Evolutionary conservation across 2,797 vertebrate species (phyloP).

Genomic region (Protonibea diacanthus): DNA sequence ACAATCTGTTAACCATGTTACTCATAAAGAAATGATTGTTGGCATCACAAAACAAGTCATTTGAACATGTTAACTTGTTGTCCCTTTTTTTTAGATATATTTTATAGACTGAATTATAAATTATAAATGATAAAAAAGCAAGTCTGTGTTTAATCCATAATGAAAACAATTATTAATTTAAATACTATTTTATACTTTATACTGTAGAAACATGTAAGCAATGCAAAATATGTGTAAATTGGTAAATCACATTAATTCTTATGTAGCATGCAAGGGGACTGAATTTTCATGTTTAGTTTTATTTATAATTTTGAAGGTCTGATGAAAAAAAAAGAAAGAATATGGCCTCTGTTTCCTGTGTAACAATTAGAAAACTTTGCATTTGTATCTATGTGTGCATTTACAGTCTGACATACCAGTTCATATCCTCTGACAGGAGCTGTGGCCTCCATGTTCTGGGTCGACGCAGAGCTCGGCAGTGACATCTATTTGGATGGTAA

Average conservation of each 20-base stretch:
- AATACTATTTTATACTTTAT: background rate
- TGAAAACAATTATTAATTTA: background rate
- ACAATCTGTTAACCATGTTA: background rate
- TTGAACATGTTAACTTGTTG: background rate
- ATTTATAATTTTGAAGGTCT: background rate
- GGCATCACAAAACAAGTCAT: background rate
- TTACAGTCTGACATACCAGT: conserved; percentile 8
- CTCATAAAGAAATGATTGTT: background rate
- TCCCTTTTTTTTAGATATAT: no score
- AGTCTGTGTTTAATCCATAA: background rate
- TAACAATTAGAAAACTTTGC: background rate
- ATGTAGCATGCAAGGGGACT: background rate
- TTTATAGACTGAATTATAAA: background rate
- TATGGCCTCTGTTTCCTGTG: background rate
- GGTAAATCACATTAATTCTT: background rate
- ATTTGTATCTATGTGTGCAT: background rate
- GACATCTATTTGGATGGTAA: conserved; percentile 98
- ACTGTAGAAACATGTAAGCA: background rate
- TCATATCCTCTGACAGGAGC: conserved; percentile 84
- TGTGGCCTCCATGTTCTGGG: conserved; percentile 98
- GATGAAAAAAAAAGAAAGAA: background rate
- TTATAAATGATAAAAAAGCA: background rate
- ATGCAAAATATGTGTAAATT: background rate
- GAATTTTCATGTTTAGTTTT: background rate
- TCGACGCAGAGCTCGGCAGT: conserved; percentile 96